Conservation (phyloP, 2,797 vertebrate genomes). For the Moxostoma hubbsi region DNA sequence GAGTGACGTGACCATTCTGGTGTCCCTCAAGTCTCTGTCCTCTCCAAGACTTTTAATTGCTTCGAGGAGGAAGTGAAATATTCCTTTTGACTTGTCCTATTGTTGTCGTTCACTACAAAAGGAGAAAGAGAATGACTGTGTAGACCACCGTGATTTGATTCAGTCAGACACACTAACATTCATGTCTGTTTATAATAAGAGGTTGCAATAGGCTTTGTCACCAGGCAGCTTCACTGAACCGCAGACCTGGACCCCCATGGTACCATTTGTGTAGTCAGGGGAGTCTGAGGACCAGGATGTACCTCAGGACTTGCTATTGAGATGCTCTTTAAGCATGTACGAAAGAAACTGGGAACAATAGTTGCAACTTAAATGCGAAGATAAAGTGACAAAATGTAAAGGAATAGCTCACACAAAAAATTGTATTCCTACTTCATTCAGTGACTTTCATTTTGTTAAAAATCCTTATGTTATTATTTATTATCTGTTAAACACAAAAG, state of each 20-base stretch:
- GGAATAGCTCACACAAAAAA: not conserved
- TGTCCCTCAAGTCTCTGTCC: not conserved
- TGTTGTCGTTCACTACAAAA: slow-evolving; percentile 25
- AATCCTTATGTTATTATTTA: too few relatives aligned
- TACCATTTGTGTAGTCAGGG: slow-evolving; percentile 39
- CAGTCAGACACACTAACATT: slow-evolving; percentile 41
- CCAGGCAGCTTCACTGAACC: slow-evolving; percentile 35
- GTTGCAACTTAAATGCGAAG: slow-evolving; percentile 51
- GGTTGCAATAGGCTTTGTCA: slow-evolving; percentile 40
- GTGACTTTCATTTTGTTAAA: too few relatives aligned
- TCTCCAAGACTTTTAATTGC: not conserved
- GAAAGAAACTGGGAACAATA: slow-evolving; percentile 47
- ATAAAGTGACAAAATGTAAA: slow-evolving; percentile 12
- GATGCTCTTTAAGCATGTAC: slow-evolving; percentile 1
- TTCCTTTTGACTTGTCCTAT: slow-evolving; percentile 35
- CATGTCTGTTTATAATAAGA: slow-evolving; percentile 44
- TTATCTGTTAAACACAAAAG: too few relatives aligned
- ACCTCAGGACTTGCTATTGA: slow-evolving; percentile 10
- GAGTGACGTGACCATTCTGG: not conserved
- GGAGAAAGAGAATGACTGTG: slow-evolving; percentile 37
- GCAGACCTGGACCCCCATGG: slow-evolving; percentile 33
- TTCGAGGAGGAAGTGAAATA: slow-evolving; percentile 9
- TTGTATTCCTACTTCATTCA: not conserved
- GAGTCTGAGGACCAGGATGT: slow-evolving; percentile 4
- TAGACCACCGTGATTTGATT: slow-evolving; percentile 41